Percentiles rank a stretch among this genome's conserved stretches.
Conservation (phyloP, 2,797 vertebrate genomes). For the Gymnodraco acuticeps region DNA sequence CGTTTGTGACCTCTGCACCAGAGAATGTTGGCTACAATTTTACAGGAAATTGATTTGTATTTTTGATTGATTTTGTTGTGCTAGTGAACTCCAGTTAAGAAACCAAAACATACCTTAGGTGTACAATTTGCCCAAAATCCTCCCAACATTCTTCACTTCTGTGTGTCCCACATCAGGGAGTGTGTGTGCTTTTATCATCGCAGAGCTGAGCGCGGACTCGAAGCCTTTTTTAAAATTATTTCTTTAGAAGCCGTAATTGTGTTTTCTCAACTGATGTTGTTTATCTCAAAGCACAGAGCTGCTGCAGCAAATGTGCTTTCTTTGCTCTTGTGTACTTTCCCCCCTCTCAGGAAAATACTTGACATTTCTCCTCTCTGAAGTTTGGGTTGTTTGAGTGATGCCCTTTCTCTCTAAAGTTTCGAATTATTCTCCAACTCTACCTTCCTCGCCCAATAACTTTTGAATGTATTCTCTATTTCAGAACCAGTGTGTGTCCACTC, state of each 20-base stretch:
- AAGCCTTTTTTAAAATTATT: not conserved
- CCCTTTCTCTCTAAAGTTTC: constrained; percentile 15
- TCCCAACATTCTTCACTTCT: constrained; percentile 17
- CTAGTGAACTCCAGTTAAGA: not conserved
- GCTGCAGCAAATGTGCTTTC: not conserved
- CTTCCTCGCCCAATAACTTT: not conserved
- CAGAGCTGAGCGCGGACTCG: not conserved
- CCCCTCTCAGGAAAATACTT: constrained; percentile 5
- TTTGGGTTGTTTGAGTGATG: constrained; percentile 31
- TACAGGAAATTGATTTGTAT: constrained; percentile 15
- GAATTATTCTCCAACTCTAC: not conserved
- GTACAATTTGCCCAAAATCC: constrained; percentile 51
- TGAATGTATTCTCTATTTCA: constrained; percentile 49
- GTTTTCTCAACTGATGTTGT: constrained; percentile 10
- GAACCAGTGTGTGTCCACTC: constrained; percentile 88
- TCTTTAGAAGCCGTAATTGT: constrained; percentile 10
- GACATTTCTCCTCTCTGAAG: constrained; percentile 47
- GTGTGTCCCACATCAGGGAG: constrained; percentile 73
- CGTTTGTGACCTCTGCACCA: constrained; percentile 21
- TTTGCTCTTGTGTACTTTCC: not conserved
- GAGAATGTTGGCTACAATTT: constrained; percentile 46
- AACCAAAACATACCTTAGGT: constrained; percentile 26
- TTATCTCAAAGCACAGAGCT: constrained; percentile 39
- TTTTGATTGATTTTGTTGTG: too few species aligned
- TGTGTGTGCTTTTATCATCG: constrained; percentile 32